Base-by-base conservation (phyloP, 2,113 vertebrate species). In the Callorhinus ursinus region DNA sequence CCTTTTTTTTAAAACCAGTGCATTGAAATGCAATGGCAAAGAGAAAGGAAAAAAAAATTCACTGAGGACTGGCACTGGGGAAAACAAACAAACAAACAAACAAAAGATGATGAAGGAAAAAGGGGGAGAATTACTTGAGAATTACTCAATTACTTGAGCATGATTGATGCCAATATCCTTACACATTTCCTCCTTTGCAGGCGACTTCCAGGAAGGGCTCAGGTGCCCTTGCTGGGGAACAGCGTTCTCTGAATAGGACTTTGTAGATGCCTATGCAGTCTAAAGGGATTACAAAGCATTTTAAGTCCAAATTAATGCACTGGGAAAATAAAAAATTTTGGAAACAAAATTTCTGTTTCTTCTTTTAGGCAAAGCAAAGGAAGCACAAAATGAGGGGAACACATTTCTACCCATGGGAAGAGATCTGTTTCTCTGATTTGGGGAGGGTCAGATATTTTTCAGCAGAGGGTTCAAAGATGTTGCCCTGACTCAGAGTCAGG, bases 261-360 rank as follows among this genome's bases (percentile, higher is more conserved):
- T 98, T 98, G 96, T 98, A 98, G 97, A 83, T 89, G 95, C 91
- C 71, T 46, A 96, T 92, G 90, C 97, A 97, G 96, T 98, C 98
- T 98, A 97, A 98, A 95, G 97, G 96, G 97, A 98, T 98, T 98
- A 98, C 91, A 97, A 98, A 98, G 92, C 97, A 98, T 98, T 98
- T 80, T 97, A 98, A 98, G 84, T 96, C 96, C 93, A 93, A 97
- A 97, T 98, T 98, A 99, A 99, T 98, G 97, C 97, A 93, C 93
- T 96, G 49, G 89, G 81, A 90, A 97, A 98, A 98, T 95, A 82
- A 97, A 36, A 36, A 36, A 95, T 98, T 98, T 91, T 96, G 93
- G 93, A 97, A 98, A 98, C 87, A 98, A 97, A 77, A 26, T 95
- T 98, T 98, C 71, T 77, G n/a, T 90, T 95, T 96, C 93, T 97